phyloP scores from a whole-genome alignment of 1,140 invertebrate species.

The Rhopalosiphum padi region DNA sequence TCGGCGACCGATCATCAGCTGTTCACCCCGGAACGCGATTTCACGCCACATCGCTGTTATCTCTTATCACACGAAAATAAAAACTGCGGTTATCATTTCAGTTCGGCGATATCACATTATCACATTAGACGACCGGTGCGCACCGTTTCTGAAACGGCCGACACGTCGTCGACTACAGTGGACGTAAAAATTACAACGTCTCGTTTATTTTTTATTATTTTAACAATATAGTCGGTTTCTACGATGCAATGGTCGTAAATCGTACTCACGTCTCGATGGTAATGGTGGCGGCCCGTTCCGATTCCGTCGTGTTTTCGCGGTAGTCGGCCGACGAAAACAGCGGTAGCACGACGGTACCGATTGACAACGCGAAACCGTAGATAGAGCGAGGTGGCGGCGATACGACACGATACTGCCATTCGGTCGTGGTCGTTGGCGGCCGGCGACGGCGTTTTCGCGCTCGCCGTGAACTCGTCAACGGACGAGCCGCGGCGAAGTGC shows the following conservation, averaged over 20 bases:
- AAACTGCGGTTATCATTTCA: not conserved
- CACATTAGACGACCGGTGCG: not conserved
- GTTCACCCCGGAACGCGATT: not conserved
- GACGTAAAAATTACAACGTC: not conserved
- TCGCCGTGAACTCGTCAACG: not conserved
- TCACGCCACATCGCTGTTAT: not conserved
- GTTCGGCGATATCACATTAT: not conserved
- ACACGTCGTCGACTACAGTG: not conserved
- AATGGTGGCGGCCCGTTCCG: not conserved
- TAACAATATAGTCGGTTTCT: not conserved
- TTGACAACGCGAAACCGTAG: too few relatives aligned
- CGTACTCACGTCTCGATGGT: not conserved
- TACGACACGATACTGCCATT: not conserved
- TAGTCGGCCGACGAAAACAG: not conserved
- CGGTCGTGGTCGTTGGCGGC: too few relatives aligned
- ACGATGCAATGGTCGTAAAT: not conserved
- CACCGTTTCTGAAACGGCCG: not conserved
- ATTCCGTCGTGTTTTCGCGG: not conserved
- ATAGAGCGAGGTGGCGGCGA: not conserved
- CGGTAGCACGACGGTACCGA: not conserved
- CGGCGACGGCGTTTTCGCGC: not conserved
- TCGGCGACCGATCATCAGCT: not conserved
- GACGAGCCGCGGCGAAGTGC: not conserved
- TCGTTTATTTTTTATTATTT: not conserved
- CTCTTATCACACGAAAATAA: not conserved